A percentile compares a stretch with the other conserved stretches of the same genome.
These are phyloP conservation scores for Pagetopsis macropterus DNA, from an alignment of 2,797 vertebrate genomes.

Conservation along the genomic window DNA sequence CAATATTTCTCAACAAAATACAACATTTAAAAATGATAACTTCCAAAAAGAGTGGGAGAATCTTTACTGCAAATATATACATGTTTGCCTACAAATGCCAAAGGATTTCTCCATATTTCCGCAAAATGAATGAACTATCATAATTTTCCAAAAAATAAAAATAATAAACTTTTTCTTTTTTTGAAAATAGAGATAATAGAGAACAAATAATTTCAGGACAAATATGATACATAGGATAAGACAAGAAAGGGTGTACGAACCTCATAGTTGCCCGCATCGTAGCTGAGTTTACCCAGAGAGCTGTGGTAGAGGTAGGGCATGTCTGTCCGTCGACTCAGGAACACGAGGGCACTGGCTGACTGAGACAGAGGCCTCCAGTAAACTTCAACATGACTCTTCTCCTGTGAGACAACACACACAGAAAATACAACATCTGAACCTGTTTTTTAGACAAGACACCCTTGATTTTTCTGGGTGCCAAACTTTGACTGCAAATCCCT, in stretches of 20 bases:
- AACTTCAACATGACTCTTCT: constrained; percentile 82
- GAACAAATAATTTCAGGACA: neutral
- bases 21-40: neutral
- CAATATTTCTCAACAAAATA: too few species aligned
- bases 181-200: too few species aligned
- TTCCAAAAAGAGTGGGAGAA: too few species aligned
- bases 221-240: neutral
- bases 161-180: neutral
- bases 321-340: constrained; percentile 86
- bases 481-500: neutral
- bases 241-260: constrained; percentile 29
- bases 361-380: constrained; percentile 82
- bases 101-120: too few species aligned
- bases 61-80: neutral
- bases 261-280: constrained; percentile 64
- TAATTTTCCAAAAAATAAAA: too few species aligned
- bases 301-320: constrained; percentile 82
- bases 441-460: neutral
- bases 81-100: neutral
- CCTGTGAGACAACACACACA: constrained; percentile 66
- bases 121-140: too few species aligned
- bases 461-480: neutral
- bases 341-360: constrained; percentile 79
- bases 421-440: neutral
- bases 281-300: constrained; percentile 81